Conservation (phyloP, 2,797 vertebrate species). For the Pristis pectinata region DNA sequence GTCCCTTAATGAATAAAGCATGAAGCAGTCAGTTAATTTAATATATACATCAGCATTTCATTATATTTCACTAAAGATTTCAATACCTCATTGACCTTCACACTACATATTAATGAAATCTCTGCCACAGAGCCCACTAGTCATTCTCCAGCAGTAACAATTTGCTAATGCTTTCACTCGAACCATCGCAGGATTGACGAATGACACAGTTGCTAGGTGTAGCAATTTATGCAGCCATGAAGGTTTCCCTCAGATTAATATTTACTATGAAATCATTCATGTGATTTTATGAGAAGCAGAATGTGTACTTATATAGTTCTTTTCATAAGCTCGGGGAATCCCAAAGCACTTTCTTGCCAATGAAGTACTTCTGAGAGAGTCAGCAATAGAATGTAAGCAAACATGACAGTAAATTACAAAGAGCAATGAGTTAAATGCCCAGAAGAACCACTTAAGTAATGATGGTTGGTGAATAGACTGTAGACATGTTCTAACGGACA, state of each 20-base stretch:
- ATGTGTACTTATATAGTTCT: neutral
- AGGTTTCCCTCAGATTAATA: neutral
- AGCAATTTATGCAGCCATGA: neutral
- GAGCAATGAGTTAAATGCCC: too few species aligned
- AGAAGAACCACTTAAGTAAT: too few species aligned
- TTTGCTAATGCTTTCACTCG: neutral
- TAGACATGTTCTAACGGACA: too few species aligned
- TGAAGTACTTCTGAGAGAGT: neutral
- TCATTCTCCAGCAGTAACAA: neutral
- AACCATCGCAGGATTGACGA: neutral
- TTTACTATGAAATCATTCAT: neutral
- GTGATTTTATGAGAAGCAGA: neutral
- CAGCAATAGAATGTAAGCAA: neutral
- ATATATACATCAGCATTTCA: neutral
- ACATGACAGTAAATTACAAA: too few species aligned
- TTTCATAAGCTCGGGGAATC: neutral
- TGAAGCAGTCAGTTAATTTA: neutral
- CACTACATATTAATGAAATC: neutral
- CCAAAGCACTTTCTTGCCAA: neutral
- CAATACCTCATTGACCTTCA: constrained; percentile 12
- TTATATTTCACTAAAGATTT: constrained; percentile 11
- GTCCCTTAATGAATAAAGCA: constrained; percentile 12
- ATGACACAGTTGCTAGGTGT: neutral
- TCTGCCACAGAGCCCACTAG: neutral
- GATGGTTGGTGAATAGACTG: too few species aligned